Percentiles rank a stretch among this genome's conserved stretches.
Evolutionary conservation across 2,113 vertebrate genomes (phyloP).

Genomic region (Paraplagusia blochii): DNA sequence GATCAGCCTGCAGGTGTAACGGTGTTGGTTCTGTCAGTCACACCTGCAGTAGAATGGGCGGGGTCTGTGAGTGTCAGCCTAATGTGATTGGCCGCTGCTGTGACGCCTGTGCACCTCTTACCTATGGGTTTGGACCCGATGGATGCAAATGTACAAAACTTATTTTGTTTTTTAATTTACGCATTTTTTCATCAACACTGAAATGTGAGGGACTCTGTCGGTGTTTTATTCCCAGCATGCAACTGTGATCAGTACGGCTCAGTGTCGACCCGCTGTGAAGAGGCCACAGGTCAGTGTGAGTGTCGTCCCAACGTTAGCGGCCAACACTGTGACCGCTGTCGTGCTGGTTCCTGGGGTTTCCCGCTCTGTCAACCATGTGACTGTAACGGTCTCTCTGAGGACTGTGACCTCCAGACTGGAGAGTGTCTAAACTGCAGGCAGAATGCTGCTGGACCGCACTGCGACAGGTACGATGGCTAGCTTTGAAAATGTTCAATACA

Average conservation of each 20-base stretch:
- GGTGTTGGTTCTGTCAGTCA: slow-evolving; percentile 65
- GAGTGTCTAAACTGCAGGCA: slow-evolving; percentile 73
- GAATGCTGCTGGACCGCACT: slow-evolving; percentile 73
- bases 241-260: slow-evolving; percentile 81
- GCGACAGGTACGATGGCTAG: slow-evolving; percentile 71
- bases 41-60: slow-evolving; percentile 79
- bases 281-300: slow-evolving; percentile 79
- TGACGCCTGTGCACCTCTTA: slow-evolving; percentile 77
- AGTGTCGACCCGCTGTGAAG: slow-evolving; percentile 75
- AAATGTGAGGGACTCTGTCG: neutral
- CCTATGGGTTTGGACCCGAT: slow-evolving; percentile 75
- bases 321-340: slow-evolving; percentile 77
- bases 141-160: slow-evolving; percentile 79
- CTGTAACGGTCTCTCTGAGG: slow-evolving; percentile 77
- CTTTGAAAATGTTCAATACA: too few species aligned
- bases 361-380: slow-evolving; percentile 78
- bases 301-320: slow-evolving; percentile 73
- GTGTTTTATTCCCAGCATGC: slow-evolving; percentile 70
- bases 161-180: neutral
- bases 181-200: too few species aligned
- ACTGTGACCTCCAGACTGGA: slow-evolving; percentile 75
- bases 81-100: slow-evolving; percentile 81
- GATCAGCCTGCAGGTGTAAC: slow-evolving; percentile 83
- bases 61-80: slow-evolving; percentile 81
- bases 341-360: slow-evolving; percentile 79